A percentile compares a stretch with the other conserved stretches of the same genome.
phyloP scores from a whole-genome alignment of 2,797 vertebrate species.

The Ctenopoma multispine region DNA sequence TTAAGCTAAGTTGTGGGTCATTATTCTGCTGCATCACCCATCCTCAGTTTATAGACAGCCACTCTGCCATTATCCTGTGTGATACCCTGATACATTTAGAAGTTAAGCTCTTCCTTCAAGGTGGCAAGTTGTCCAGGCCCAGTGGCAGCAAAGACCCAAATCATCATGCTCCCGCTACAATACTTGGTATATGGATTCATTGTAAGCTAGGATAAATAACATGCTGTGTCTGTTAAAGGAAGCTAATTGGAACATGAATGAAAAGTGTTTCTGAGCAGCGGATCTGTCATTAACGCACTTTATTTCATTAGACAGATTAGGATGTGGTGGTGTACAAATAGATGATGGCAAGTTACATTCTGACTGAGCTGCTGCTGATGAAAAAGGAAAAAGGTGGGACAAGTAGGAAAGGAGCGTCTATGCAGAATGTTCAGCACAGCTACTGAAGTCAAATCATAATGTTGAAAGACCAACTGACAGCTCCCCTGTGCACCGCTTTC shows the following conservation, averaged over 20 bases:
- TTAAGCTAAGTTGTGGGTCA: too few species aligned
- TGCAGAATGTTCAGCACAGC: not conserved
- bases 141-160: too few species aligned
- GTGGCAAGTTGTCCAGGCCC: too few species aligned
- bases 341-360: not conserved
- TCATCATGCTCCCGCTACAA: too few species aligned
- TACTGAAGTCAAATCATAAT: not conserved
- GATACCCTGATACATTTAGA: too few species aligned
- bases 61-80: too few species aligned
- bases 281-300: constrained; percentile 33
- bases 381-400: not conserved
- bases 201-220: constrained; percentile 23
- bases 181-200: too few species aligned
- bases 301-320: constrained; percentile 28
- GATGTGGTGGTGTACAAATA: not conserved
- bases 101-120: too few species aligned
- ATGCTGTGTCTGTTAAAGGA: constrained; percentile 35
- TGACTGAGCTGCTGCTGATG: not conserved
- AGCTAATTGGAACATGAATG: constrained; percentile 45
- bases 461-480: not conserved
- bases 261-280: constrained; percentile 31
- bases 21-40: too few species aligned
- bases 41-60: too few species aligned
- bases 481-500: not conserved
- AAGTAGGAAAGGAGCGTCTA: not conserved